Evolutionary conservation across 35 echinoderm and acorn worm species (phyloP).

Genomic region (Holothuria glaberrima): DNA sequence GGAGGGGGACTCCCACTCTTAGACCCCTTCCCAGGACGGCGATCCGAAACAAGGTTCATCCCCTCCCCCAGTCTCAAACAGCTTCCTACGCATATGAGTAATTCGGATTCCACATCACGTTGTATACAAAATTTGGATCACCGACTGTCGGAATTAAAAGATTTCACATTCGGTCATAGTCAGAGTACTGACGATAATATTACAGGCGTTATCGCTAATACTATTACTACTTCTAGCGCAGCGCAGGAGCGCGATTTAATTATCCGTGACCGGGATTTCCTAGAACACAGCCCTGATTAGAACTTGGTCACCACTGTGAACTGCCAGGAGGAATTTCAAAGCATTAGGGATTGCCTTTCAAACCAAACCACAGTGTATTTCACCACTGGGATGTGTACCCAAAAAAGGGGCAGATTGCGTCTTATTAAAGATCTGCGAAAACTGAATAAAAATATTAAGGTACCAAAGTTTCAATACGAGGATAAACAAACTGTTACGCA

Average conservation of each 20-base stretch:
- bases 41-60: too few species aligned
- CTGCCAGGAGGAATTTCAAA: constrained; percentile 1
- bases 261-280: background rate
- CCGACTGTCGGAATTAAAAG: constrained; percentile 3
- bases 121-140: constrained; percentile 25
- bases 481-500: constrained; percentile 41
- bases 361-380: constrained; percentile 4
- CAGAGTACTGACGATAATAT: too few species aligned
- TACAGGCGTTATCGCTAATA: too few species aligned
- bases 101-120: background rate
- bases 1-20: too few species aligned
- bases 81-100: too few species aligned
- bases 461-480: constrained; percentile 44
- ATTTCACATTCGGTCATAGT: background rate
- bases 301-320: constrained; percentile 37
- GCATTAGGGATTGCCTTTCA: background rate
- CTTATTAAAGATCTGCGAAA: constrained; percentile 38
- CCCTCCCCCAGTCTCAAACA: too few species aligned
- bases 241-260: background rate
- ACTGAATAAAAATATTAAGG: constrained; percentile 20
- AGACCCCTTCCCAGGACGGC: too few species aligned
- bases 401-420: constrained; percentile 39
- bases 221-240: background rate
- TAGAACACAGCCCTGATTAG: background rate
- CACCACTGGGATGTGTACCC: constrained; percentile 44